Evolutionary conservation across 2,113 vertebrate species (phyloP), one percentile per base, ranked within the genome.

Genomic region (Burhinus bistriatus): DNA sequence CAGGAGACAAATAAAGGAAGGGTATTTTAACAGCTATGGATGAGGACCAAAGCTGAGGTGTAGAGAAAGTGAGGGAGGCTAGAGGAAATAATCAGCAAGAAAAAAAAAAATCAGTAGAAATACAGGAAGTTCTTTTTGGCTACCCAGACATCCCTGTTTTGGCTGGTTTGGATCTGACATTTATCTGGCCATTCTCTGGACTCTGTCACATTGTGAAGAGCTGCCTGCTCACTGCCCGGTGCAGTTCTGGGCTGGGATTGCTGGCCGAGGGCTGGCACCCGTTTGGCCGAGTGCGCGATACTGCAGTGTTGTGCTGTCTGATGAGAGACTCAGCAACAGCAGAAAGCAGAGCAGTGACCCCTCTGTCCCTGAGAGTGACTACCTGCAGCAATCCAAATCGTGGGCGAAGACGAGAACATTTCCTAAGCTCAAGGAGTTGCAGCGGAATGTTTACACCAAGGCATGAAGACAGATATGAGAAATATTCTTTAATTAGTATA

Each of bases 171-270:
- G 40, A 29, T 23, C 21, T 66, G 83, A 26, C 32, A 32, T 62
- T 83, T 51, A 20, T 57, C 52, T 87, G 65, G 12, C 29, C 0
- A 0, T 79, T 87, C 71, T 79, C 49, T 14, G 36, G 59, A 25
- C 59, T 69, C 47, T 38, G 45, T n/a, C 40, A 38, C 40, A 11
- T 18, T 34, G 59, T n/a, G 54, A 51, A 34, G 52, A 5, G 20
- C 47, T 0, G 7, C 42, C 54, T 68, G 20, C 36, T 51, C 23
- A 1, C 47, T 57, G n/a, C 45, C 45, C 6, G 0, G 42, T 1
- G 3, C 30, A 16, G 78, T 15, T 44, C 59, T 62, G 65, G 16
- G 40, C 26, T 61, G 58, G 27, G 26, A 34, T 49, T 78, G 30
- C 40, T 49, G 77, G 71, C 45, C 0, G 1, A 83, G 40, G 47